Base-by-base conservation (phyloP, 2,113 vertebrate genomes). In the Bufo gargarizans region DNA sequence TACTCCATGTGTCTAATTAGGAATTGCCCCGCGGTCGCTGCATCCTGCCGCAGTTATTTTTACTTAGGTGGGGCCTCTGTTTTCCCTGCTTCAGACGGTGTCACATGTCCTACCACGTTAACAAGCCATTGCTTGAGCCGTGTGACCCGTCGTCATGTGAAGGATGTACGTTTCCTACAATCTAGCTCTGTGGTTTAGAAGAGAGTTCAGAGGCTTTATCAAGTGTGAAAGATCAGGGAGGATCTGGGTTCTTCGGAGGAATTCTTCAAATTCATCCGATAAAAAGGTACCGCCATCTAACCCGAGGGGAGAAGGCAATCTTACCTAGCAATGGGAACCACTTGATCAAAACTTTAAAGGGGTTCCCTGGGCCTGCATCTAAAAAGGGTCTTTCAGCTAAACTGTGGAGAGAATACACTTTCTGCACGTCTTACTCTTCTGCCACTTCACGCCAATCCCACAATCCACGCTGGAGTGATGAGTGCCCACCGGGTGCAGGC, bases 51-150 rank as follows among this genome's bases (percentile, higher is more conserved):
- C 78, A 45, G 55, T 45, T 80, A 80, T 59, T 80, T 80, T 80
- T 80, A 59, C 55, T 43, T 61, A 43, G 78, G 78, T 58, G 56
- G 22, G 14, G 78, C 50, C 33, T 13, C 49, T 11, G 17, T 56
- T 55, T 11, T 53, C 49, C 11, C 20, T 56, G 43, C 72, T 49
- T n/a, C 77, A 43, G 61, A 45, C n/a, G 61, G 20, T 67, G 81
- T 83, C 82, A 83, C 82, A 69, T 69, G 63, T n/a, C 82, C 55
- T 45, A 53, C 58, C 58, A 63, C 20, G 47, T 61, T 49, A 10
- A 45, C 59, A 19, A 65, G 59, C 22, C 63, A 83, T 9, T 0
- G 49, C 82, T 53, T 50, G n/a, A 69, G 63, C 22, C 47, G 17
- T 16, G 63, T 82, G 82, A 83, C 82, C 82, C 20, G 3, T 13